Percentiles rank a stretch among this genome's conserved stretches.
phyloP scores from a whole-genome alignment of 2,797 vertebrate species.

The Pelochelys cantorii region DNA sequence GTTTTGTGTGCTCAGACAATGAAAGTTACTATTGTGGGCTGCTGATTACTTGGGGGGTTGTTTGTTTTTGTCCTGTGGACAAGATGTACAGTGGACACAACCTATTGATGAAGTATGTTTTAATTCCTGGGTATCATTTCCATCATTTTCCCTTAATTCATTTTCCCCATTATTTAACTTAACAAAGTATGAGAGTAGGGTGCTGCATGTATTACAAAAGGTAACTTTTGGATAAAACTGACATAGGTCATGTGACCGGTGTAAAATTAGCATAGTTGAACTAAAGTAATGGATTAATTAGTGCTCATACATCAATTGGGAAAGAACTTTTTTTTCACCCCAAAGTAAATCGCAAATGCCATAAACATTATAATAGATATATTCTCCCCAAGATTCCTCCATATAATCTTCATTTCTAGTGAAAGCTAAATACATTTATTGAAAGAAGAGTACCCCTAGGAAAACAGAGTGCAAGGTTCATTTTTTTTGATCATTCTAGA shows the following conservation, averaged over 20 bases:
- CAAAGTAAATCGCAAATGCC: not conserved
- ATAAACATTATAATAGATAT: too few species aligned
- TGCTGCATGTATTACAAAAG: not conserved
- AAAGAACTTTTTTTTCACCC: not conserved
- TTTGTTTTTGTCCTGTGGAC: not conserved
- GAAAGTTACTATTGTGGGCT: not conserved
- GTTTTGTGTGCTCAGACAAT: not conserved
- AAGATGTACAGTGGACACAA: not conserved
- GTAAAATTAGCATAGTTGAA: not conserved
- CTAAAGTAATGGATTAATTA: not conserved
- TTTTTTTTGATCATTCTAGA: not conserved
- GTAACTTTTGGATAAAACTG: not conserved
- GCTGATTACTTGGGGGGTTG: not conserved
- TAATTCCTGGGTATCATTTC: conserved; percentile 4
- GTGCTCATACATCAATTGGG: not conserved
- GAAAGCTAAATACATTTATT: not conserved
- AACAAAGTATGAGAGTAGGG: not conserved
- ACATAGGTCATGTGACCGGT: not conserved
- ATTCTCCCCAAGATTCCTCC: too few species aligned
- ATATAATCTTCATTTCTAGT: too few species aligned
- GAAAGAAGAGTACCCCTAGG: not conserved
- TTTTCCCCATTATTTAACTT: conserved; percentile 43
- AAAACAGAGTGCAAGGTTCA: not conserved
- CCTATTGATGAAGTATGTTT: not conserved
- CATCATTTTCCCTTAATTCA: not conserved